phyloP scores from a whole-genome alignment of 2,113 vertebrate species.

The Tenebrosternarchus preto region DNA sequence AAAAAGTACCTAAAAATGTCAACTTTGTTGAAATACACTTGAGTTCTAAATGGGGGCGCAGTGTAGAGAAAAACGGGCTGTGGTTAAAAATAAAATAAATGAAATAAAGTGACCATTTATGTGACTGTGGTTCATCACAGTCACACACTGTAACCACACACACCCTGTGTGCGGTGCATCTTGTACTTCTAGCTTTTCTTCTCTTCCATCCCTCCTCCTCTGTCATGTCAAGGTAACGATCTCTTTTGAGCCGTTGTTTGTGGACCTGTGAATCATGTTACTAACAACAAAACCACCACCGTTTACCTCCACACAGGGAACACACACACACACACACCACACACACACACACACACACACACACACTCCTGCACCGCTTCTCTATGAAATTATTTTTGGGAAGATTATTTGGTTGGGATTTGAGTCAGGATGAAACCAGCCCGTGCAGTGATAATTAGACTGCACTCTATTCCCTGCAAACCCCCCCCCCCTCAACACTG shows the following conservation, averaged over 20 bases:
- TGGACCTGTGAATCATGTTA: conserved; percentile 21
- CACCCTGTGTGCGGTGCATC: not conserved
- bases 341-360: no score
- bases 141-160: not conserved
- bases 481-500: not conserved
- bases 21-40: not conserved
- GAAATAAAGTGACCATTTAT: not conserved
- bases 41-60: not conserved
- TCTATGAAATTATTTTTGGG: no score
- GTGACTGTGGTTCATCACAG: not conserved
- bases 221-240: conserved; percentile 11
- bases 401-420: conserved; percentile 14
- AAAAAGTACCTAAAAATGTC: conserved; percentile 1
- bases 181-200: not conserved
- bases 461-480: not conserved
- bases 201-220: not conserved
- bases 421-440: not conserved
- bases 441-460: conserved; percentile 11
- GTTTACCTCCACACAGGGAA: conserved; percentile 14
- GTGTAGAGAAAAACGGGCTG: not conserved
- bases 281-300: conserved; percentile 18
- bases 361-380: no score
- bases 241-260: conserved; percentile 7
- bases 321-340: not conserved
- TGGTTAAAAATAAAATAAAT: not conserved